Percentiles rank a stretch among this genome's conserved stretches.
Conservation (phyloP, 2,797 vertebrate genomes). For the Syndactyla subalaris region DNA sequence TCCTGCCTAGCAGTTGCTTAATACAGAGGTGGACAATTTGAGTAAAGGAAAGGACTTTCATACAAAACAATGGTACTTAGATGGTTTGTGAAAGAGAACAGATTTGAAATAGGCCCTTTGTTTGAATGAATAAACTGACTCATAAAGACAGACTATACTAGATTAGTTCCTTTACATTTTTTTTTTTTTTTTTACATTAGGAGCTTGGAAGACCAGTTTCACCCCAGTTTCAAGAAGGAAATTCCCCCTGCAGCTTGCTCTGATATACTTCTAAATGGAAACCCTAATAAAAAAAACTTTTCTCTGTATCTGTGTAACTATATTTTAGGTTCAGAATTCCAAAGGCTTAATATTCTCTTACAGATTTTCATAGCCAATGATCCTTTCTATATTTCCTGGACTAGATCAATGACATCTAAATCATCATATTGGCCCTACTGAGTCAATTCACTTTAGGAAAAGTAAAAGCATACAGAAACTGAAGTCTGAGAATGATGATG, state of each 20-base stretch:
- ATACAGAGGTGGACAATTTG: background rate
- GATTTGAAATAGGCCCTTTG: background rate
- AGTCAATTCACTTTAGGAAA: background rate
- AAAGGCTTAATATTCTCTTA: background rate
- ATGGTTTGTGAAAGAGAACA: background rate
- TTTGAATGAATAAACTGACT: background rate
- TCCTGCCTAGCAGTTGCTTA: background rate
- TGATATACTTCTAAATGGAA: background rate
- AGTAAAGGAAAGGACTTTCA: background rate
- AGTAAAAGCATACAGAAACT: background rate
- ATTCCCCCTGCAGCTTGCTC: background rate
- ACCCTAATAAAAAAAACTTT: background rate
- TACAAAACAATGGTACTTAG: background rate
- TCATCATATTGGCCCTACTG: background rate
- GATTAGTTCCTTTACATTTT: background rate
- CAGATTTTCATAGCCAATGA: background rate
- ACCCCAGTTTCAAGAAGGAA: background rate
- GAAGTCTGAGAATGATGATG: background rate
- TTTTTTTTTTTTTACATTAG: background rate
- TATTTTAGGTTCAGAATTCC: background rate
- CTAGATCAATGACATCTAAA: background rate
- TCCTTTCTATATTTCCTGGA: background rate
- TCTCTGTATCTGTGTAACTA: background rate
- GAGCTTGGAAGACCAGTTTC: background rate
- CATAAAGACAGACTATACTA: background rate